Evolutionary conservation across 2,888 invertebrate genomes (phyloP), one percentile per base, ranked within the genome.

Genomic region (Chouioia cunea): DNA sequence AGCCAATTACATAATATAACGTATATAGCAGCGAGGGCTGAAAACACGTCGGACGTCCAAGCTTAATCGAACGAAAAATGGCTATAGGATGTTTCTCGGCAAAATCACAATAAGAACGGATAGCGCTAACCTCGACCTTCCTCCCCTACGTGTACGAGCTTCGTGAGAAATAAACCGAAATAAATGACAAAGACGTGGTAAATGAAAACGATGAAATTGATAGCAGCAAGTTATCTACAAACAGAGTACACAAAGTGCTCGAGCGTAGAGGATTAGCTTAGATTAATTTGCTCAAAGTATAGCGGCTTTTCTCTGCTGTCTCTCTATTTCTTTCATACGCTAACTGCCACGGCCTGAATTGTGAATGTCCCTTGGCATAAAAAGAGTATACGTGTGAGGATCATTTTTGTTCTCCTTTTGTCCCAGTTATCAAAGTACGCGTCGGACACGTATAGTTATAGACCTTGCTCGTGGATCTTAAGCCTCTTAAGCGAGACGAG

Each of bases 301-400:
- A 78, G 77, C 78, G 77, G 77, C 79, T 80, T 76, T 79, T 77
- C 79, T 79, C 81, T 82, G 80, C 80, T 76, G 77, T 80, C 3
- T 27, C 27, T 27, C 27, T 27, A 27, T 27, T 6, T 16, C 48
- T 48, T 48, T 48, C 16, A 15, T 48, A 14, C 48, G 80, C 81
- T 81, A 82, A 83, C 80, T 80, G 79, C 77, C 77, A 56, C 63
- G 78, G 66, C 70, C 70, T 70, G 70, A 73, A 73, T 73, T 69
- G 65, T 62, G 62, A 73, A 70, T 73, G 62, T 70, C 70, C 70
- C 6, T 6, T 27, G 27, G 27, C 27, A 27, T 3, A 4, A 27
- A 27, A 27, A 27, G 27, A 27, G 27, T 4, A 6, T 27, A 4
- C 4, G 27, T 27, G 3, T n/a, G n/a, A n/a, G 27, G 27, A 27